phyloP scores from a whole-genome alignment of 2,113 vertebrate genomes.

The Tonatia bakeri region DNA sequence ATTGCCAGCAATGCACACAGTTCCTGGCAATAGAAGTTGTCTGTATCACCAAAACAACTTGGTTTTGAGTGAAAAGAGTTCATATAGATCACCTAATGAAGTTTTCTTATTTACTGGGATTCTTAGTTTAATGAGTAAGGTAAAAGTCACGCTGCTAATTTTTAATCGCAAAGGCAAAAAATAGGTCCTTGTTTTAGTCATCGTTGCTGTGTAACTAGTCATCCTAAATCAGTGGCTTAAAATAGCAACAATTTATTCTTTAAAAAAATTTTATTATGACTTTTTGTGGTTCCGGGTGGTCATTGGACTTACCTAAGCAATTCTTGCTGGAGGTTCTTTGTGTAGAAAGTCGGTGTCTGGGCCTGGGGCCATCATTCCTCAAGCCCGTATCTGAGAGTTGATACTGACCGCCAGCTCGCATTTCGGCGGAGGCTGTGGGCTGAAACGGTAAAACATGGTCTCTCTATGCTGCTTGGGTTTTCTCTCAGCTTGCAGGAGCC shows the following conservation, averaged over 20 bases:
- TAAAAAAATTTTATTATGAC: not conserved
- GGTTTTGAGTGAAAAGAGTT: not conserved
- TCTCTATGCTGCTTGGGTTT: not conserved
- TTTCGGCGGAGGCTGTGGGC: not conserved
- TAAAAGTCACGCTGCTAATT: not conserved
- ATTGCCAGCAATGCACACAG: not conserved
- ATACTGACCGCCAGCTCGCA: rapidly evolving
- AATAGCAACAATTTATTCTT: not conserved
- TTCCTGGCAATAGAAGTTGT: not conserved
- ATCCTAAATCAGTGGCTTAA: not conserved
- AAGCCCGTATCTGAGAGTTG: not conserved
- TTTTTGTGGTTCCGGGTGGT: not conserved
- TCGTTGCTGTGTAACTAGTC: not conserved
- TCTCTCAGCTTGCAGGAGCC: not conserved
- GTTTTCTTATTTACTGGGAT: not conserved
- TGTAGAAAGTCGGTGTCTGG: not conserved
- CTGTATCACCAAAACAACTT: not conserved
- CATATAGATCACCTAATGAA: not conserved
- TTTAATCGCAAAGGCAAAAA: not conserved
- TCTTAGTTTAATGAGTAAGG: not conserved
- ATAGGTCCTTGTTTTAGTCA: not conserved
- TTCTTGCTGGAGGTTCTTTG: not conserved
- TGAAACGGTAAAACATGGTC: not conserved
- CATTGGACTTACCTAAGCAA: not conserved
- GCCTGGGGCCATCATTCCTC: not conserved